Evolutionary conservation across 2,888 invertebrate genomes (phyloP).

Genomic region (Boloria euphrosyne): DNA sequence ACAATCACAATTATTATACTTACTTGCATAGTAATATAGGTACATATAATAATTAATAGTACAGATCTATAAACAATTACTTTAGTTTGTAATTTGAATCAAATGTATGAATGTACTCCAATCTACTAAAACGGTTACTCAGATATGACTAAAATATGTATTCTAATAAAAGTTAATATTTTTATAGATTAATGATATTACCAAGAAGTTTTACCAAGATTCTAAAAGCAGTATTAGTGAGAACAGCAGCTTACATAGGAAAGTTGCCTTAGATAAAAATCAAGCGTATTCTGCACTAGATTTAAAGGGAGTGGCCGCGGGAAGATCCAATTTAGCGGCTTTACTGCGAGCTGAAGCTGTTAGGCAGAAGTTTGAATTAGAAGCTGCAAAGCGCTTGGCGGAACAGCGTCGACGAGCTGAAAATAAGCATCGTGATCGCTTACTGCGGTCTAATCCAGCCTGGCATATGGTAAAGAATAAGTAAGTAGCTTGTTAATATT

Average conservation of each 20-base stretch:
- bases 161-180: background rate
- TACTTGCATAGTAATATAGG: too few species aligned
- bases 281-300: constrained; percentile 75
- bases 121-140: too few species aligned
- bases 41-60: too few species aligned
- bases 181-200: constrained; percentile 68
- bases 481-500: constrained; percentile 50
- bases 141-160: too few species aligned
- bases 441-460: constrained; percentile 85
- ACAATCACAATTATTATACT: too few species aligned
- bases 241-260: constrained; percentile 54
- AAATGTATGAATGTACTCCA: background rate
- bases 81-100: background rate
- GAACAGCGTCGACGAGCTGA: constrained; percentile 83
- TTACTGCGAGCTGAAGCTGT: constrained; percentile 84
- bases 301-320: constrained; percentile 63
- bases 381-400: constrained; percentile 81
- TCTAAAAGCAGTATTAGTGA: constrained; percentile 62
- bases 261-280: constrained; percentile 55
- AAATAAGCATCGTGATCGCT: constrained; percentile 81
- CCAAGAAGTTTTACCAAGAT: constrained; percentile 66
- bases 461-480: constrained; percentile 86
- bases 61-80: too few species aligned
- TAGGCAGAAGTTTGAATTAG: constrained; percentile 83
- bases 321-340: constrained; percentile 85